Evolutionary conservation across 2,113 vertebrate species (phyloP), one percentile per base, ranked within the genome.

Genomic region (Rhea pennata): DNA sequence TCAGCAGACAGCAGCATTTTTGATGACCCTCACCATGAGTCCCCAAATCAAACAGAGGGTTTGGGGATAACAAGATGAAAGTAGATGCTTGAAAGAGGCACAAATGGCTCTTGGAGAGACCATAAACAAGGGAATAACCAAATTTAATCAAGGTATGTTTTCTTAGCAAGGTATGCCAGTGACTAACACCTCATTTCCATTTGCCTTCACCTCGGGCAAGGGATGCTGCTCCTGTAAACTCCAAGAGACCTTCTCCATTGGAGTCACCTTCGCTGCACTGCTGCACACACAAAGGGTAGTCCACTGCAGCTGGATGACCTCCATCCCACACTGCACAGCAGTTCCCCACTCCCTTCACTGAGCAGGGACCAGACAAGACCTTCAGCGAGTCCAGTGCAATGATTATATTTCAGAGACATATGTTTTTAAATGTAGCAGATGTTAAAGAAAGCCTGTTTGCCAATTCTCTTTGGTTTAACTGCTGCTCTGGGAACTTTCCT

Each of bases 371-470:
- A 50, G 86, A 11, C 7, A 36, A 53, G 50, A 59, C 48, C 59
- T 40, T 53, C 56, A 5, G 44, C 50, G 90, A 71, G 67, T 42
- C 66, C 56, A 24, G 40, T 66, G 53, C 73, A 58, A 48, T 2
- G 12, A 58, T 50, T 22, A 9, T 83, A 67, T 81, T 93, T 21
- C 76, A 56, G 91, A 76, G 72, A 84, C 92, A 40, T 59, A 59
- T 67, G 89, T 91, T 97, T 96, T 58, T 74, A 74, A 73, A 95
- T 74, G 88, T 20, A 95, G 84, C 96, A 97, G 96, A 96, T 94
- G 96, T 93, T 75, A 29, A 44, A 70, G 73, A 73, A 39, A 0
- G 13, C 66, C 39, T 4, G 12, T 50, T 77, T 97, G 92, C 95
- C 96, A 96, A 40, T 59, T 94, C 83, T 83, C 58, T 50, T 78